Evolutionary conservation across 2,888 invertebrate species (phyloP).

Genomic region (Zonitis immaculata): DNA sequence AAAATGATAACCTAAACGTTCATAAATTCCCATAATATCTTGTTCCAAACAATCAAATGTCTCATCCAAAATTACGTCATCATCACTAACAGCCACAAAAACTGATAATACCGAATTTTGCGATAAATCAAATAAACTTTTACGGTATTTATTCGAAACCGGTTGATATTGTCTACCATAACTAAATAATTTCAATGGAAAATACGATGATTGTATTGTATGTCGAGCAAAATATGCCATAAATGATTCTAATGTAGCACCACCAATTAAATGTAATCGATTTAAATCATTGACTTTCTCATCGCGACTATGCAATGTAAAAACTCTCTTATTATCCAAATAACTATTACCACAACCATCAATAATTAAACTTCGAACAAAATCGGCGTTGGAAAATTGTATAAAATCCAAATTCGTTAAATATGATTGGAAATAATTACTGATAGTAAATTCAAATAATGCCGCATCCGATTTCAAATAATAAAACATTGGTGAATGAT

Average conservation of each 20-base stretch:
- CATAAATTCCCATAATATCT: constrained; percentile 57
- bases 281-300: constrained; percentile 52
- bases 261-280: constrained; percentile 69
- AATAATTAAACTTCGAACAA: constrained; percentile 66
- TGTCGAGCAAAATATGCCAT: constrained; percentile 70
- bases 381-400: constrained; percentile 72
- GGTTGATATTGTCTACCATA: constrained; percentile 67
- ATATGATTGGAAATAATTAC: constrained; percentile 52
- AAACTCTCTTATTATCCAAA: constrained; percentile 53
- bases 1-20: constrained; percentile 63
- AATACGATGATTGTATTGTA: constrained; percentile 54
- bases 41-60: constrained; percentile 56
- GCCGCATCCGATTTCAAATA: constrained; percentile 66
- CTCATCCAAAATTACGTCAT: constrained; percentile 46
- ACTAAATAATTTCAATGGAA: constrained; percentile 68
- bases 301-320: constrained; percentile 57
- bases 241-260: constrained; percentile 67
- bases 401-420: constrained; percentile 53
- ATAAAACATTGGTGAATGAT: constrained; percentile 56
- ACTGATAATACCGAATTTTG: constrained; percentile 66
- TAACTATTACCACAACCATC: constrained; percentile 67
- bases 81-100: constrained; percentile 57
- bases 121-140: constrained; percentile 59
- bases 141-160: constrained; percentile 37
- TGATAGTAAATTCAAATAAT: constrained; percentile 61